These are phyloP conservation scores for Polyommatus iphigenia DNA, from an alignment of 2,888 invertebrate genomes.

Conservation along the genomic window DNA sequence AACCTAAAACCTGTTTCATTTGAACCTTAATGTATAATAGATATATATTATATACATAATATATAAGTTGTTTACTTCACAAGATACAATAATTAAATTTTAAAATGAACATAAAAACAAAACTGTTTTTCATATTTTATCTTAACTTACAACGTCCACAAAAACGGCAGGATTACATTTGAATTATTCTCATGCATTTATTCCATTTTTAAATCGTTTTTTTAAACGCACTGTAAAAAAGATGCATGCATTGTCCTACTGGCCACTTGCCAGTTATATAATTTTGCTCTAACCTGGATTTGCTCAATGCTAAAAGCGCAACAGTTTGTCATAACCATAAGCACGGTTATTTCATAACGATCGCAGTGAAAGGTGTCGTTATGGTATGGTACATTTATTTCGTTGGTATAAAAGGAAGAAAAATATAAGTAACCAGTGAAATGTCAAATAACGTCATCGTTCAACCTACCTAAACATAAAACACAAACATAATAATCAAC, in stretches of 20 bases:
- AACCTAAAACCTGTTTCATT: neutral
- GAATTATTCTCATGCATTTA: neutral
- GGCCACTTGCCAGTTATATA: neutral
- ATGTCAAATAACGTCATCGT: neutral
- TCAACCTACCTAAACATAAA: too few relatives aligned
- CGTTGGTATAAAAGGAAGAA: neutral
- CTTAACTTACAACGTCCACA: neutral
- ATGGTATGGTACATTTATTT: slow-evolving; percentile 2
- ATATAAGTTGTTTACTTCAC: neutral
- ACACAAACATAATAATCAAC: neutral
- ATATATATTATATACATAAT: neutral
- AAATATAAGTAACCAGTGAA: neutral
- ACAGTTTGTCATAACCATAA: neutral
- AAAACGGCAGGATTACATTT: neutral
- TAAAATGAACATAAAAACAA: neutral
- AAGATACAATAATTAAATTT: neutral
- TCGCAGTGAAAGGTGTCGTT: slow-evolving; percentile 20
- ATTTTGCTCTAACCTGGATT: neutral
- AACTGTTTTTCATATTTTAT: neutral
- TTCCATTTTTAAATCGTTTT: neutral
- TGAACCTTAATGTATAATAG: neutral
- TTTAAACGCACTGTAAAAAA: neutral
- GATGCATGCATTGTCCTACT: neutral
- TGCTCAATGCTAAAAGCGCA: slow-evolving; percentile 19
- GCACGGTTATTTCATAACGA: neutral